Evolutionary conservation across 2,888 invertebrate species (phyloP), one percentile per base, ranked within the genome.

Genomic region (Leptothorax acervorum): DNA sequence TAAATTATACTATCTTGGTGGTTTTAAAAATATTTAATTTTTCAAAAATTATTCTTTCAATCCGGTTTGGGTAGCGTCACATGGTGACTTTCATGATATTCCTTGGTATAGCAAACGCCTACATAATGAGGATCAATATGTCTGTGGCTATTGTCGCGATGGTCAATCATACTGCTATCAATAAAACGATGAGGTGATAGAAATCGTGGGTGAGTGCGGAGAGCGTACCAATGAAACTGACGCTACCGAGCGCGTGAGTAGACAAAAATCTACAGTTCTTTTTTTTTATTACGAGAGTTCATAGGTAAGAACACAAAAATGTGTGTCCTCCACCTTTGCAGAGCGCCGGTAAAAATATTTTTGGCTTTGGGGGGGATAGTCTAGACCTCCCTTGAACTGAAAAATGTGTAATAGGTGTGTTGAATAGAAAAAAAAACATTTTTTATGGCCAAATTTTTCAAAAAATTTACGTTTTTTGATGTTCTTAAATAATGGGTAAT

Each of bases 71-170:
- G 88, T 96, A 96, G 78, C 96, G 98, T 84, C 98, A 35, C 35
- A 35, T 35, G 35, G 35, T 35, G 4, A 35, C 3, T 35, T 35
- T 35, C 35, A 35, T 35, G 35, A 35, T 35, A 35, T 35, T 35
- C 35, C 35, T 3, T 35, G 35, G 35, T 35, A 35, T 35, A 4
- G 35, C 35, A 3, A 35, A 3, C 4, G 35, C 35, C 4, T 35
- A 35, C 4, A 35, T 35, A 88, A 98, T 98, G 98, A 95, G 98
- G 88, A 98, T 98, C 86, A 98, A 98, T 94, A 98, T 98, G 98
- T 98, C 98, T 0, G 98, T 98, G 63, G 98, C 98, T 76, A 98
- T 98, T 90, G 98, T 98, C 60, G 98, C 98, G 51, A 98, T 98
- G 98, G 98, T 98, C 28, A 98, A 98, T 95, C 98, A 98, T 94